Evolutionary conservation across 2,797 vertebrate species (phyloP), one percentile per base, ranked within the genome.

Genomic region (Lagocephalus sceleratus): DNA sequence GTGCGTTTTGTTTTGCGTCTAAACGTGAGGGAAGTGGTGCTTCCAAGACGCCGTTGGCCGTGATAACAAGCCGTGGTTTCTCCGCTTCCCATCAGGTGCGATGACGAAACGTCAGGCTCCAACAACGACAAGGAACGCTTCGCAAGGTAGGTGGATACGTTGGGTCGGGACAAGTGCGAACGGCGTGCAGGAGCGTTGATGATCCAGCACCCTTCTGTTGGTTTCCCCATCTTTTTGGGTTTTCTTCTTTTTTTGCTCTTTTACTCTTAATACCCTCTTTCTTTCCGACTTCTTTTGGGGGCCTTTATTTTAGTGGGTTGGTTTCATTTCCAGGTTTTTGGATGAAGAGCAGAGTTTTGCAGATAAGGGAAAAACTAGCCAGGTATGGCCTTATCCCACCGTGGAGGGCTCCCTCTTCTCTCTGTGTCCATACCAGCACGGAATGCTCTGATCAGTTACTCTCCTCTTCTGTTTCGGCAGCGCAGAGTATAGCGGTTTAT

Each of bases 91-190:
- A 63, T 61, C 71, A 99, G 97, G 49, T 96, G 95, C 63, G 97
- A 98, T 0, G 97, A 98, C 14, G 97, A 99, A 41, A 83, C 90
- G 0, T 87, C 87, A 62, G 92, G 93, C 58, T 88, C 91, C 4
- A 92, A 89, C 1, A 85, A 87, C 68, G 97, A 99, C 49, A 98
- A 98, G 61, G 97, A 99, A 66, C 91, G 95, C 7, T 99, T 98
- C 88, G 97, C 96, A 76, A 97, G 97, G 97, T 99, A 93, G 81
- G 86, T 44, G 15, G 78, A 81, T 88, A 80, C 84, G 71, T 20
- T 16, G 14, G 25, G 25, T 4, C 43, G 21, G 54, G 2, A 1
- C 0, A 23, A 35, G 35, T 51, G 11, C 17, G 5, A 55, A 5
- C 40, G 47, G 5, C 10, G 38, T 26, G 12, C 57, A n/a, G 42